Conservation (phyloP, 2,797 vertebrate genomes). For the Merluccius polli region DNA sequence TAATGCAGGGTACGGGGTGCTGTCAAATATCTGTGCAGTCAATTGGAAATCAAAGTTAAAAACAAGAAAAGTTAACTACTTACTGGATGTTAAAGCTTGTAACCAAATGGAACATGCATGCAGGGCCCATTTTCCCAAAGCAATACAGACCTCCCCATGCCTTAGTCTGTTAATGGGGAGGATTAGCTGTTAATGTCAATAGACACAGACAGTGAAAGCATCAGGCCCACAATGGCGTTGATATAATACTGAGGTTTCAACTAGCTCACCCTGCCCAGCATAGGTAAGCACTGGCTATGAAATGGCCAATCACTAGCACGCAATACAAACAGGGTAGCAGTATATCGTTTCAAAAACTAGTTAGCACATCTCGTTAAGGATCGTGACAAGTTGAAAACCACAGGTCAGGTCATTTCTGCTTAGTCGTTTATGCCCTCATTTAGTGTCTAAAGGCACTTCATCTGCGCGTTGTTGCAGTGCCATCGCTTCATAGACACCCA, state of each 20-base stretch:
- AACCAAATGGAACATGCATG: conserved; percentile 77
- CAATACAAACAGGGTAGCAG: not conserved
- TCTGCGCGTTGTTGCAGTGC: conserved; percentile 51
- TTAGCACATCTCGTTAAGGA: not conserved
- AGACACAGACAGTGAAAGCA: not conserved
- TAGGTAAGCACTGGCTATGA: not conserved
- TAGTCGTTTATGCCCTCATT: conserved; percentile 78
- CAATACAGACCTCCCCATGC: not conserved
- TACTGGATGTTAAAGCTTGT: conserved; percentile 87
- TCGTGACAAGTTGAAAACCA: not conserved
- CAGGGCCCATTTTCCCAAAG: conserved; percentile 28
- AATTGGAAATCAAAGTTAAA: conserved; percentile 67
- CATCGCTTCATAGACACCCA: not conserved
- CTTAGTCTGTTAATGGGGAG: not conserved
- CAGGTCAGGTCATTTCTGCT: not conserved
- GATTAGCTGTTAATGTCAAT: not conserved
- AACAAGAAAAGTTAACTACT: conserved; percentile 60
- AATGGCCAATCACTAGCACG: not conserved
- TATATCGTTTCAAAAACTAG: not conserved
- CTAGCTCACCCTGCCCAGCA: not conserved
- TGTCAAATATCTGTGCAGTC: conserved; percentile 85
- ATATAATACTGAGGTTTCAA: conserved; percentile 1
- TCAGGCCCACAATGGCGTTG: not conserved
- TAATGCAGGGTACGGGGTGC: conserved; percentile 74
- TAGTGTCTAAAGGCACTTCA: conserved; percentile 96